Percentiles rank a stretch among this genome's conserved stretches.
These are phyloP conservation scores for Desmophyllum pertusum DNA, from an alignment of 92 coral and sea anemone species.

Conservation along the genomic window DNA sequence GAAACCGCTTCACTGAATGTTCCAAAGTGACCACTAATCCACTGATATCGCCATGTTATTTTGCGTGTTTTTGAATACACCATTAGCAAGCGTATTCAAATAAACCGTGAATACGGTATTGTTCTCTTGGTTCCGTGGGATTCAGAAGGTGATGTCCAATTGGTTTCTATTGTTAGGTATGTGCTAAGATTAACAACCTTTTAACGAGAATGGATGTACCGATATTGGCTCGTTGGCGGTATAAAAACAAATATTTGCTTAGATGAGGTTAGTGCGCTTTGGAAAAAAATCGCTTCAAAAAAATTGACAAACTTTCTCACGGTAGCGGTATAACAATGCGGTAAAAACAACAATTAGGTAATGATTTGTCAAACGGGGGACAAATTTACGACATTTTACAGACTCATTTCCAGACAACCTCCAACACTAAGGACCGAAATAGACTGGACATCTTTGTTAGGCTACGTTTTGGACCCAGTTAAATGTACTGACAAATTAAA, in stretches of 20 bases:
- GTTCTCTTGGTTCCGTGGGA: conserved; percentile 49
- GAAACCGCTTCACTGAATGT: neutral
- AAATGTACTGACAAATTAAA: neutral
- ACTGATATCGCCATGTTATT: conserved; percentile 29
- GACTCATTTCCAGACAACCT: neutral
- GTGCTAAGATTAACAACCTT: conserved; percentile 53
- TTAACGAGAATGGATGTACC: conserved; percentile 39
- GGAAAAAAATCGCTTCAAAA: conserved; percentile 25
- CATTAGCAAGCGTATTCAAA: conserved; percentile 42
- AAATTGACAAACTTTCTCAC: conserved; percentile 36
- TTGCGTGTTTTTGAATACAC: conserved; percentile 53
- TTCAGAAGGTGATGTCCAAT: conserved; percentile 37
- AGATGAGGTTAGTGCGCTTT: conserved; percentile 33
- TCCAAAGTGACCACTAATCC: conserved; percentile 9
- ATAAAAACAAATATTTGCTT: conserved; percentile 46
- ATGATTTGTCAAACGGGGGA: conserved; percentile 2
- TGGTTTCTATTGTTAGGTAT: conserved; percentile 41
- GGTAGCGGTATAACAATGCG: conserved; percentile 27
- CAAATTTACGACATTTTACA: conserved; percentile 16
- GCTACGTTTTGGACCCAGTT: neutral
- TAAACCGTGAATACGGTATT: conserved; percentile 46
- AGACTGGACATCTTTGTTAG: neutral
- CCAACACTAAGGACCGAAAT: neutral
- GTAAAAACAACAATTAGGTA: neutral
- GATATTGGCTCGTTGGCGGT: conserved; percentile 46